These are phyloP conservation scores for Ovibos moschatus DNA, from an alignment of 2,113 vertebrate genomes.

Conservation along the genomic window DNA sequence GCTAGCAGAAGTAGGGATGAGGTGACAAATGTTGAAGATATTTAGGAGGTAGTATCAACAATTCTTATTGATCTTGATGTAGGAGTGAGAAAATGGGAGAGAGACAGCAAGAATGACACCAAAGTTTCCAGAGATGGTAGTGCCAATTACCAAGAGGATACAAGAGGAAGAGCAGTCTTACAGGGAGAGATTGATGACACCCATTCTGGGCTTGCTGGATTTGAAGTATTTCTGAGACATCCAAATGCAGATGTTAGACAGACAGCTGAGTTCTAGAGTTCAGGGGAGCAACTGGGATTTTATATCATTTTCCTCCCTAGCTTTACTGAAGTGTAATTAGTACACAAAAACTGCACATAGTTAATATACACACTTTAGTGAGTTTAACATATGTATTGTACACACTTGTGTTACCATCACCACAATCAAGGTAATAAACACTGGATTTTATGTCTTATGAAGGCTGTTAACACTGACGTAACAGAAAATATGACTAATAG, in stretches of 20 bases:
- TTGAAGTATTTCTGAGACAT: background rate
- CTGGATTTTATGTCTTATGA: background rate
- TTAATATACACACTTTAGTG: background rate
- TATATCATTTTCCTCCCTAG: background rate
- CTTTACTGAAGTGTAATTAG: background rate
- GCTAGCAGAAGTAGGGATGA: background rate
- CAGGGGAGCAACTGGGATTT: background rate
- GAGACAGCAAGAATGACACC: background rate
- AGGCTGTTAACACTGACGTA: background rate
- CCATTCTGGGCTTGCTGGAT: background rate
- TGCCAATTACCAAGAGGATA: background rate
- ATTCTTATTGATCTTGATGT: background rate
- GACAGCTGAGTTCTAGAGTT: background rate
- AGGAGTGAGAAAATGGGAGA: background rate
- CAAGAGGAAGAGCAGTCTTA: background rate
- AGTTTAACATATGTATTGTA: background rate
- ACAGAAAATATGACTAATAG: background rate
- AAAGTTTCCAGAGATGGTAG: background rate
- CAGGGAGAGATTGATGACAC: background rate
- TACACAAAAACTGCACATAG: background rate
- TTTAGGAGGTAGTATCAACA: background rate
- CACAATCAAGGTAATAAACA: background rate
- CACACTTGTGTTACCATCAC: background rate
- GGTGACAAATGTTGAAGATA: background rate
- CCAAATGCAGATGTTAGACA: background rate